Evolutionary conservation across 2,113 vertebrate genomes (phyloP).

Genomic region (Callipepla squamata): DNA sequence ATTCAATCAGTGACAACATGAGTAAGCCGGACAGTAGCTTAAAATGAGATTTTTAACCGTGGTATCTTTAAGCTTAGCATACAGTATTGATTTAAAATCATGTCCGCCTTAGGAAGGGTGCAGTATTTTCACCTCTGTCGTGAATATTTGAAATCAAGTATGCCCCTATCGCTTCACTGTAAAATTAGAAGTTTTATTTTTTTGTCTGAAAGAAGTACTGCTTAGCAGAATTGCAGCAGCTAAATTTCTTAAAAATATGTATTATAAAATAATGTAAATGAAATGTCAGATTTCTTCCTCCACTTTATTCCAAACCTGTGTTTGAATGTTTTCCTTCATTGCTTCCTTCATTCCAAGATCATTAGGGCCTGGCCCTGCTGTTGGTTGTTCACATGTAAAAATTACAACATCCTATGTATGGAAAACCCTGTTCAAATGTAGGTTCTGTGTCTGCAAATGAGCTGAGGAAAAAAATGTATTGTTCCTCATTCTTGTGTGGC

Average conservation of each 20-base stretch:
- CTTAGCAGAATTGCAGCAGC: not conserved
- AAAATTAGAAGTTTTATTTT: not conserved
- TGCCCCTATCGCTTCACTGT: not conserved
- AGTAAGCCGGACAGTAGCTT: not conserved
- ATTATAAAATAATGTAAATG: not conserved
- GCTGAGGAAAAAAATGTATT: not conserved
- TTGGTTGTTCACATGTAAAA: not conserved
- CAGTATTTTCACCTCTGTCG: not conserved
- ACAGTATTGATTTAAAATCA: constrained; percentile 11
- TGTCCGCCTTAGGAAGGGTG: constrained; percentile 53
- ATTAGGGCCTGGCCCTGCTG: not conserved
- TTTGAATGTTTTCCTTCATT: not conserved
- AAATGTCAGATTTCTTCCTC: not conserved
- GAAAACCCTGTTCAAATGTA: not conserved
- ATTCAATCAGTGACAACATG: not conserved
- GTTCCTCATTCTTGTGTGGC: not conserved
- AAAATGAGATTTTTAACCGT: not conserved
- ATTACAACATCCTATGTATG: not conserved
- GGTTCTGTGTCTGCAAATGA: not conserved
- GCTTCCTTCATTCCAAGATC: not conserved
- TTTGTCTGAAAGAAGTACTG: not conserved
- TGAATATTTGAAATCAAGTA: not conserved
- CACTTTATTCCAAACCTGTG: not conserved
- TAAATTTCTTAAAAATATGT: not conserved
- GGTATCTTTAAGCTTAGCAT: not conserved